A percentile compares a stretch with the other conserved stretches of the same genome.
These are phyloP conservation scores for Pocillopora damicornis DNA, from an alignment of 64 coral and sea anemone genomes.

Conservation along the genomic window DNA sequence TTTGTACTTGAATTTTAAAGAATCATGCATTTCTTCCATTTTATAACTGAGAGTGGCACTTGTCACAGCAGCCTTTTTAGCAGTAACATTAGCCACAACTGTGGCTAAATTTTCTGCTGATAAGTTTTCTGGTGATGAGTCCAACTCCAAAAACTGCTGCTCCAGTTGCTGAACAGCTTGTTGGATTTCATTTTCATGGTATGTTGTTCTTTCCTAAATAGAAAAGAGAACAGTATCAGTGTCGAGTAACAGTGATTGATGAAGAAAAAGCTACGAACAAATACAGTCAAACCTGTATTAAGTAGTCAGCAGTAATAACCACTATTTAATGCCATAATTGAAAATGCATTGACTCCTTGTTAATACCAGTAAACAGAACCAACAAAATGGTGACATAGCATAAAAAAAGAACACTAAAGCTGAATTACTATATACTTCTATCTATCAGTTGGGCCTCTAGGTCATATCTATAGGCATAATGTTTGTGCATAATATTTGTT, in stretches of 20 bases:
- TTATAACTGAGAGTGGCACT: slow-evolving; percentile 44
- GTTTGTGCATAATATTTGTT: no score
- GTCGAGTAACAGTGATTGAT: background rate
- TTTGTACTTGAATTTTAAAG: slow-evolving; percentile 57
- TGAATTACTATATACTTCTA: no score
- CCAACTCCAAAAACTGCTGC: slow-evolving; percentile 39
- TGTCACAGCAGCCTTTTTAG: slow-evolving; percentile 30
- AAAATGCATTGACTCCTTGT: no score
- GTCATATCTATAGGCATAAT: no score
- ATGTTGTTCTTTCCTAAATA: slow-evolving; percentile 41
- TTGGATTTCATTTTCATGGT: slow-evolving; percentile 48
- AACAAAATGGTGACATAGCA: no score
- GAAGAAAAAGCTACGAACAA: no score
- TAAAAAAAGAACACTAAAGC: no score
- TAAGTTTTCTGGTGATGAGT: slow-evolving; percentile 34
- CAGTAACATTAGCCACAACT: slow-evolving; percentile 24
- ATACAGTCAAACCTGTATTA: no score
- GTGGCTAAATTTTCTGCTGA: slow-evolving; percentile 36
- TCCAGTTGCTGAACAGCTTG: slow-evolving; percentile 44
- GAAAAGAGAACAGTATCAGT: background rate
- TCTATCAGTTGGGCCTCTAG: no score
- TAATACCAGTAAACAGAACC: no score
- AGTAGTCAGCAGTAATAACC: no score
- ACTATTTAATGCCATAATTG: no score
- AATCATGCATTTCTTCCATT: slow-evolving; percentile 60